Percentiles rank a stretch among this genome's conserved stretches.
phyloP scores from a whole-genome alignment of 1,140 invertebrate genomes.

The Dendrolimus punctatus region DNA sequence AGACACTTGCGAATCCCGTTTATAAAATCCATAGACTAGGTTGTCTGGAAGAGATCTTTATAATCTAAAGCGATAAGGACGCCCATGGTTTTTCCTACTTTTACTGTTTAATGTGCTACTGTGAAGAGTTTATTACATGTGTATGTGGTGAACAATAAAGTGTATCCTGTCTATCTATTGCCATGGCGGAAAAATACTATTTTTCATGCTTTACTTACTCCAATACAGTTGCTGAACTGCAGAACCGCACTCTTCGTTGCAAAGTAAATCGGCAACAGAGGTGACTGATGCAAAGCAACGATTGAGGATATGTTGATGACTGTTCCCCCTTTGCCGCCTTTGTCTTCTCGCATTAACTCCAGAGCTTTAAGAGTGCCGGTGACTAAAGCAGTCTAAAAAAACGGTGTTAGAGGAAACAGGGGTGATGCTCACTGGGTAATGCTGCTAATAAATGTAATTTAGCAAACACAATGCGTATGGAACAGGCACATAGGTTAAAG shows the following conservation, averaged over 20 bases:
- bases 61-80: too few relatives aligned
- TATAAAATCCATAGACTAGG: too few relatives aligned
- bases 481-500: background rate
- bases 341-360: constrained; percentile 73
- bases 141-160: too few relatives aligned
- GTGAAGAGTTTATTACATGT: too few relatives aligned
- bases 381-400: constrained; percentile 37
- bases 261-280: constrained; percentile 76
- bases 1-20: too few relatives aligned
- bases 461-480: background rate
- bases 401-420: too few relatives aligned
- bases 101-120: too few relatives aligned
- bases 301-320: constrained; percentile 78
- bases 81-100: too few relatives aligned
- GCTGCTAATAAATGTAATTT: background rate
- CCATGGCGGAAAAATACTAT: background rate
- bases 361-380: constrained; percentile 40
- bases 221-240: constrained; percentile 68
- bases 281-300: constrained; percentile 70
- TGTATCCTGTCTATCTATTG: too few relatives aligned
- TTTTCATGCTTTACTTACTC: constrained; percentile 32
- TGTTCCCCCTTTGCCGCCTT: constrained; percentile 72
- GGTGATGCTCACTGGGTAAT: too few relatives aligned
- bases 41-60: too few relatives aligned
- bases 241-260: constrained; percentile 78